Evolutionary conservation across 2,113 vertebrate genomes (phyloP), one percentile per base, ranked within the genome.

Genomic region (Dicentrarchus labrax): DNA sequence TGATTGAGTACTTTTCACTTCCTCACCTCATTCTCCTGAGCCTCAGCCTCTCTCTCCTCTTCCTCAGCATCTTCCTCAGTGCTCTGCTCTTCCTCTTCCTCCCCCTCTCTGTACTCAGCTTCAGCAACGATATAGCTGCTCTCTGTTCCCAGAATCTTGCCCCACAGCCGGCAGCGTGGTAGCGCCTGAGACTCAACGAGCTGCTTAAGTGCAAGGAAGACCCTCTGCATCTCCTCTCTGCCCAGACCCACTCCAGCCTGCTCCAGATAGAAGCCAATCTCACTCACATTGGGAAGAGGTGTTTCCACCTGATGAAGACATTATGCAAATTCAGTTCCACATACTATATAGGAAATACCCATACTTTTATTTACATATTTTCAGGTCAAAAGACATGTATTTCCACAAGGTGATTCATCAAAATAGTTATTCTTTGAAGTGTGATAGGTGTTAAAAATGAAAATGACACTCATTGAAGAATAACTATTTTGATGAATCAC

Each of bases 51-150:
- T 30, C 30, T 76, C 59, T 93, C 93, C 43, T 92, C 90, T 13
- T 93, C 92, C 17, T 88, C 92, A 13, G 30, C 93, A 15, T 21
- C 47, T 17, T 92, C 87, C 68, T 96, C 96, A 0, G 82, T 57
- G 41, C 76, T 95, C 10, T 87, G 72, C 65, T 97, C 96, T 24
- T 96, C 96, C 8, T 97, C 97, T 22, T 96, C 96, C 73, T 96
- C 96, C 5, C 95, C 96, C 6, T 98, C 97, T 30, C 85, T 90
- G 73, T 94, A 95, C 73, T 97, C 95, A 30, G 94, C 96, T 94
- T 99, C 98, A 30, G 97, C 98, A 67, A 99, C 80, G 69, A 99
- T 93, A 30, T 99, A 99, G 93, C 95, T 97, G 86, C 88, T 94
- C 74, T 96, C 92, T 24, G 90, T 91, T 13, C 98, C 98, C 76